Evolutionary conservation across 2,888 invertebrate genomes (phyloP).

Genomic region (Alentia gelatinosa): DNA sequence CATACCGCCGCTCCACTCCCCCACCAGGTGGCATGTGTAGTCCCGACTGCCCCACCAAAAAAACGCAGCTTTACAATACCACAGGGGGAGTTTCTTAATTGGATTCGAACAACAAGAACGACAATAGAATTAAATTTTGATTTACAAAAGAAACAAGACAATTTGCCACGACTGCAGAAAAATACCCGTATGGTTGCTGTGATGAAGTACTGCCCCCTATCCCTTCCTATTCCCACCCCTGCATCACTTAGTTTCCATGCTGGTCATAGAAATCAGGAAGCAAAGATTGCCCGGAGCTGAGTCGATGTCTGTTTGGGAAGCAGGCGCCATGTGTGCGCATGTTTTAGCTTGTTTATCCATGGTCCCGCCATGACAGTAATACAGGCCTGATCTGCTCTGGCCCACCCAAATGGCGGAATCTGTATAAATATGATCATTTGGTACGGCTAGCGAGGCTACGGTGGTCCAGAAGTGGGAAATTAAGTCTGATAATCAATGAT

Average conservation of each 20-base stretch:
- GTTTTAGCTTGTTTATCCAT: conserved; percentile 32
- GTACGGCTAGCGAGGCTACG: background rate
- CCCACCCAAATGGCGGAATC: conserved; percentile 10
- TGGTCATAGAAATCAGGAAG: background rate
- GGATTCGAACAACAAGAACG: conserved; percentile 23
- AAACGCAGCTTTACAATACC: background rate
- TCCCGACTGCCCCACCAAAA: background rate
- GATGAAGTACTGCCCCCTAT: no score
- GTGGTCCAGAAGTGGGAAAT: background rate
- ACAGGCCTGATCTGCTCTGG: conserved; percentile 5
- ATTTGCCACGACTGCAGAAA: no score
- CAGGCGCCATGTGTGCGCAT: conserved; percentile 8
- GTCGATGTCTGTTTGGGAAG: background rate
- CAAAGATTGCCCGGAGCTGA: background rate
- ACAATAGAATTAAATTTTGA: conserved; percentile 34
- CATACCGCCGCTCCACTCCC: no score
- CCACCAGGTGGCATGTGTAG: background rate
- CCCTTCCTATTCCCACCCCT: no score
- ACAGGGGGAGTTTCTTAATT: background rate
- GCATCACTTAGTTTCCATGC: background rate
- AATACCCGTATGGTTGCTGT: background rate
- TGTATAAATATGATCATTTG: conserved; percentile 22
- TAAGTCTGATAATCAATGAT: no score
- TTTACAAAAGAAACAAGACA: conserved; percentile 23
- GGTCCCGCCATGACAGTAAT: background rate